Evolutionary conservation across 2,113 vertebrate genomes (phyloP), one percentile per base, ranked within the genome.

Genomic region (Chloropsis hardwickii): DNA sequence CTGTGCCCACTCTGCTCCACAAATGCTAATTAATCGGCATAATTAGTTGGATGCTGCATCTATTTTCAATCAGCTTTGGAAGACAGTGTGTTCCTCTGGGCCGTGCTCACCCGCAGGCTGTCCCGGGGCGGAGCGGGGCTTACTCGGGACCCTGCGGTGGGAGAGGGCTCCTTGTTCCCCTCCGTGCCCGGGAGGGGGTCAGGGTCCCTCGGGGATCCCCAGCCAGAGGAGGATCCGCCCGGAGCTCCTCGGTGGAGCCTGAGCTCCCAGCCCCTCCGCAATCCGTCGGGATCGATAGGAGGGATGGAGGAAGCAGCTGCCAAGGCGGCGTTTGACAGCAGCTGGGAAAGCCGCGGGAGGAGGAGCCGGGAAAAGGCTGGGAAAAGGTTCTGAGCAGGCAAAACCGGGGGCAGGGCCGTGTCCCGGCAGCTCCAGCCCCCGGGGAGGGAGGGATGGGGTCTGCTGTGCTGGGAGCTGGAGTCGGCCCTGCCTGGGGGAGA

Each of bases 11-110:
- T 35, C 62, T 33, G 62, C 62, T 56, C 48, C 56, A 73, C 83
- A 88, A 91, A 92, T 94, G 91, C 96, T 92, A 95, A 96, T 96
- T 96, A 70, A 71, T 45, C 28, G 27, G 91, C 76, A 62, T 92
- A 92, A 95, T 94, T 91, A 92, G 76, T 6, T 21, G 18, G 69
- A 50, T 84, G 77, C 65, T 28, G 69, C 69, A 84, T 94, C 61
- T 74, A 91, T 97, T 96, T 95, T 96, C 92, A 91, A 95, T 95
- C 81, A 62, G 91, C 54, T 86, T 51, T 60, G 82, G 37, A 91
- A 86, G 88, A 65, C 19, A 8, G 2, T 54, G 2, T 54, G 62
- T 90, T 66, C 56, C 70, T 42, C 56, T 3, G 25, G 70, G 71
- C 81, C 2, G 1, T 8, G 56, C 77, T 69, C 81, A 23, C 53